Evolutionary conservation across 1,140 invertebrate species (phyloP), one percentile per base, ranked within the genome.

Genomic region (Marisa cornuarietis): DNA sequence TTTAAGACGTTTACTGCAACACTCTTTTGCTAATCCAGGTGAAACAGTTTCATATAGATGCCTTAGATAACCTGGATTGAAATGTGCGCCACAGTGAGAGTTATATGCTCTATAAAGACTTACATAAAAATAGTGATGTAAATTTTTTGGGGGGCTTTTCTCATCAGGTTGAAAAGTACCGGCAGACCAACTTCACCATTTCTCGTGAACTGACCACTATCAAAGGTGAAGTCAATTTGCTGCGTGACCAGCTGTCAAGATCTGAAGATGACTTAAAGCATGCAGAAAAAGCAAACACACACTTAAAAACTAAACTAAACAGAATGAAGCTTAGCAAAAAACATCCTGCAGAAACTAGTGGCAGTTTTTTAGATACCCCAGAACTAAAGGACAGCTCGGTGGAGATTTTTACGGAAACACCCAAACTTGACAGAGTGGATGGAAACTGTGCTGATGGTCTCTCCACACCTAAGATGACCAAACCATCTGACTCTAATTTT

Each of bases 251-350:
- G 76, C 76, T 77, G 76, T 13, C 63, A 7, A 62, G 65, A n/a
- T 77, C 76, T 13, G 76, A 77, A 51, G 76, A 77, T 14, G 76
- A 77, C 49, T 49, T 77, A 14, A 77, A 77, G n/a, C 76, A 77
- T 24, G 49, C 49, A 20, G 76, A 77, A 63, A 68, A 77, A 26
- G 68, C 49, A 24, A 68, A 52, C 49, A 42, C 63, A 26, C 20
- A 51, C 20, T 65, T 77, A 20, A 77, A 66, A 18, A 63, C 63
- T 51, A 77, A 77, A 51, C 24, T 68, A 20, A 18, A 26, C 76
- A 77, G 54, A 51, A 10, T 54, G 6, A 26, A 54, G 63, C 54
- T 68, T 63, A 20, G 26, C 76, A 68, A 22, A 65, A 49, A 54
- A 26, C 76, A 77, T 65, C 63, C 65, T 16, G 76, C 63, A 26